Conservation (phyloP, 2,113 vertebrate genomes). For the Perccottus glenii region DNA sequence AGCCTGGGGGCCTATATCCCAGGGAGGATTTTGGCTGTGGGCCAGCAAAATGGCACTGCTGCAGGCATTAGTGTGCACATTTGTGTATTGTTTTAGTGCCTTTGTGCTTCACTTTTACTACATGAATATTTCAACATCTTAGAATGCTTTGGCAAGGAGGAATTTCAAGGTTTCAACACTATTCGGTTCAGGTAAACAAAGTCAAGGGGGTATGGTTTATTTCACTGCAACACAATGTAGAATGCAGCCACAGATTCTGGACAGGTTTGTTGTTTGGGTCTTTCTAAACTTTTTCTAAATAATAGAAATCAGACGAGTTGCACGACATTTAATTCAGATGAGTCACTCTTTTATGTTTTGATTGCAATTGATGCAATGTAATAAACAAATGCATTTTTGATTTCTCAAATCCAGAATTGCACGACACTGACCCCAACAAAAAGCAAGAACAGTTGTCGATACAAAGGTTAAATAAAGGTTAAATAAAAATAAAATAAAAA, state of each 20-base stretch:
- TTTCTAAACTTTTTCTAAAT: neutral
- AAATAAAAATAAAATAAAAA: too few species aligned
- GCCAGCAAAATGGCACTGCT: constrained; percentile 33
- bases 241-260: neutral
- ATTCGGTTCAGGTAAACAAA: constrained; percentile 8
- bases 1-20: constrained; percentile 12
- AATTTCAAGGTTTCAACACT: constrained; percentile 1
- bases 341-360: too few species aligned
- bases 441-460: too few species aligned
- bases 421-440: too few species aligned
- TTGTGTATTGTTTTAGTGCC: constrained; percentile 26
- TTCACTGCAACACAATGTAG: neutral
- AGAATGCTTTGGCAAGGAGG: constrained; percentile 5
- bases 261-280: neutral
- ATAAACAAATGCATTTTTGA: too few species aligned
- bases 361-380: too few species aligned
- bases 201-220: neutral
- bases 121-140: constrained; percentile 42
- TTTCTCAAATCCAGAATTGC: too few species aligned
- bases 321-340: too few species aligned
- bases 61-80: constrained; percentile 4
- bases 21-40: constrained; percentile 10
- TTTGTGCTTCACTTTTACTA: constrained; percentile 22
- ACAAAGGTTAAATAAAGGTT: too few species aligned
- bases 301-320: too few species aligned